phyloP scores from a whole-genome alignment of 2,888 invertebrate genomes.

The Crepidodera aurea region DNA sequence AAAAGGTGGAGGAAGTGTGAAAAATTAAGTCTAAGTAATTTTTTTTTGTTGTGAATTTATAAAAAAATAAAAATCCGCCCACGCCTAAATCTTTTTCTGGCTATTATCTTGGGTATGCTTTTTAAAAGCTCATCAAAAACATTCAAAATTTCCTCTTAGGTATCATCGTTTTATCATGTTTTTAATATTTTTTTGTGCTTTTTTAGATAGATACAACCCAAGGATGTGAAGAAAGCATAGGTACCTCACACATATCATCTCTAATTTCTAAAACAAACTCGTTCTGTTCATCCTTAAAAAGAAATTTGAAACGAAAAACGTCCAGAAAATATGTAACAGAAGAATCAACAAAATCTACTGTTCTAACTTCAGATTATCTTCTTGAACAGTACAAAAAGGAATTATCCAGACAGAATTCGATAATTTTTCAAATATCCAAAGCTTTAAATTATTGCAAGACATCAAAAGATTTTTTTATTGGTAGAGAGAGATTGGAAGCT shows the following conservation, averaged over 20 bases:
- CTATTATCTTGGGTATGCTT: no score
- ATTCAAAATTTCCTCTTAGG: no score
- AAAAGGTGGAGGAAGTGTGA: no score
- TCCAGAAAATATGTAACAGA: background rate
- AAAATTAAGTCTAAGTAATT: no score
- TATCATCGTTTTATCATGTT: no score
- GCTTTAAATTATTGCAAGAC: constrained; percentile 43
- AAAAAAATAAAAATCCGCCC: no score
- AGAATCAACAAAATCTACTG: background rate
- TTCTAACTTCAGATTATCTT: background rate
- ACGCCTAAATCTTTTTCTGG: no score
- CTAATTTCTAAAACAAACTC: constrained; percentile 39
- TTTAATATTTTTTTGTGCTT: no score
- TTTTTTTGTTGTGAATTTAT: no score
- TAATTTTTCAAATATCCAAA: constrained; percentile 45
- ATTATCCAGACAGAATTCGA: constrained; percentile 42
- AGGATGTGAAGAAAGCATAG: constrained; percentile 27
- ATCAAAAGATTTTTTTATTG: constrained; percentile 36
- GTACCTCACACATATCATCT: constrained; percentile 33
- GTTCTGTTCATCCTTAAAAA: constrained; percentile 35
- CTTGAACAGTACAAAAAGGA: constrained; percentile 40
- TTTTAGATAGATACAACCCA: constrained; percentile 1
- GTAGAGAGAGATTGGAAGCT: constrained; percentile 44
- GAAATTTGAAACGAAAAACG: constrained; percentile 31
- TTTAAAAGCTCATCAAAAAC: no score